Conservation (phyloP, 2,888 invertebrate genomes). For the Heliconius erato region DNA sequence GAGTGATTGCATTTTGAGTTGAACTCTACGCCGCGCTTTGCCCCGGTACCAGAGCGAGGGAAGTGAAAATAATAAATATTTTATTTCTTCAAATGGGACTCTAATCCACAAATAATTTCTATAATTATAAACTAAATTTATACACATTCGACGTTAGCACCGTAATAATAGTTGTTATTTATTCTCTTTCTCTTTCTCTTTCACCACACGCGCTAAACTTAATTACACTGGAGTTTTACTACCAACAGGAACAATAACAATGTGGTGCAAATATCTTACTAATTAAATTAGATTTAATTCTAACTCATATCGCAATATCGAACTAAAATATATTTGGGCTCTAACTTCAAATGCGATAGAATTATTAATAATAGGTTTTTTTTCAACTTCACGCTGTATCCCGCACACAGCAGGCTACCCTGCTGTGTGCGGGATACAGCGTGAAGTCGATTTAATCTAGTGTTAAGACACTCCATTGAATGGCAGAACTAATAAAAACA, state of each 20-base stretch:
- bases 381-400: no score
- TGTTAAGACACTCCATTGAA: no score
- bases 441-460: no score
- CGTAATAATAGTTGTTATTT: not conserved
- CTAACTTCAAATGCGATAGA: not conserved
- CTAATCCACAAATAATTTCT: not conserved
- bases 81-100: not conserved
- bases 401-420: no score
- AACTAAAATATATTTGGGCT: not conserved
- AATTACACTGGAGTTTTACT: not conserved
- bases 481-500: no score
- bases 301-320: not conserved
- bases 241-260: not conserved
- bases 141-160: not conserved
- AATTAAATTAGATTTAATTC: not conserved
- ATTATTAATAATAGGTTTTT: not conserved
- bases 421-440: no score
- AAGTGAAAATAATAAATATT: not conserved
- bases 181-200: not conserved
- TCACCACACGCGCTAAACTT: not conserved
- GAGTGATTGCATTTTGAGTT: no score
- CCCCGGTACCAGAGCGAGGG: no score
- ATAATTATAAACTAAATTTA: not conserved
- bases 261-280: not conserved
- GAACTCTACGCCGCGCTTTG: no score